Evolutionary conservation across 2,113 vertebrate species (phyloP), one percentile per base, ranked within the genome.

Genomic region (Heliornis fulica): DNA sequence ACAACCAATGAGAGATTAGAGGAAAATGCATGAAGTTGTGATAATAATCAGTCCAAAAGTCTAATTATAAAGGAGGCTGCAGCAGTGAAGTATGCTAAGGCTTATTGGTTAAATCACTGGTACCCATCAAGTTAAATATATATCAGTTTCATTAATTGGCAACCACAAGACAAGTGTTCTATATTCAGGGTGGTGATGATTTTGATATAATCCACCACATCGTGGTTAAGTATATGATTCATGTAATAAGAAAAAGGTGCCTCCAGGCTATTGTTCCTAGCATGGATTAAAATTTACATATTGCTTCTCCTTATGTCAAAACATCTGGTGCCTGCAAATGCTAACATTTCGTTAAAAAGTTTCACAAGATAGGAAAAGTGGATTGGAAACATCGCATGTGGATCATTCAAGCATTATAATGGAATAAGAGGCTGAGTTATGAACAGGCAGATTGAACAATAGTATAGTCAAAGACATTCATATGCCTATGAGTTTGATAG

Each of bases 291-390:
- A 98, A 98, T 98, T 98, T 98, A 97, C 98, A 98, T 98, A 98
- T 97, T 98, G 96, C 97, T 98, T 97, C 98, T 97, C 97, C 97
- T 98, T 98, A 97, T 98, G 98, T 98, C 98, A 98, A 98, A 98
- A 98, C 97, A 98, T 97, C 98, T 98, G 98, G 97, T 97, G 96
- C 92, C 97, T 97, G 95, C 89, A 97, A 98, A 98, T 98, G 97
- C 94, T 97, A 98, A 97, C 95, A 87, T 97, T 98, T 98, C 5
- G 40, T 97, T 98, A 87, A 98, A 98, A 98, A 96, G 96, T 98
- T 98, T 98, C 96, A 95, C 87, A 91, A 96, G 93, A 95, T 80
- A 82, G 93, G 90, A 96, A 98, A 97, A 97, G 93, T 97, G 68
- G 92, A 95, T 97, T 95, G 95, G 96, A 98, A 98, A 97, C 78